Conservation (phyloP, 2,113 vertebrate genomes). For the Sarotherodon lohbergeri region DNA sequence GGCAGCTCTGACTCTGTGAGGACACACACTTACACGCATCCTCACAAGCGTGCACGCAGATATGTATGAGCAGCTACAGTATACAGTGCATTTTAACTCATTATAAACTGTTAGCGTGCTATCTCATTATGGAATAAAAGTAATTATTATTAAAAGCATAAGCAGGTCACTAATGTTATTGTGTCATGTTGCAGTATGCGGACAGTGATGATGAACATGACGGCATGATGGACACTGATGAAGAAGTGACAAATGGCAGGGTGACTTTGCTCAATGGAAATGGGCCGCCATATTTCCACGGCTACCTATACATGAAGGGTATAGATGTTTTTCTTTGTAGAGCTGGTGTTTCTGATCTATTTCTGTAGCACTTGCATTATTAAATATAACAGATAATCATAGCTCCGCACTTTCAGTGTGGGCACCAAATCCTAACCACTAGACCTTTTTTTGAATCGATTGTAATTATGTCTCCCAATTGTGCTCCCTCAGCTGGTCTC, state of each 20-base stretch:
- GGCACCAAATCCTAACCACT: constrained; percentile 45
- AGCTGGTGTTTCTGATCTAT: neutral
- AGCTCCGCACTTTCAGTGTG: neutral
- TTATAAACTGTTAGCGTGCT: neutral
- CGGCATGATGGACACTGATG: constrained; percentile 86
- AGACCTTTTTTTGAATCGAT: neutral
- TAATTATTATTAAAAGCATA: neutral
- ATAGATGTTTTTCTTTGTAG: neutral
- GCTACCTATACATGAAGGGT: constrained; percentile 95
- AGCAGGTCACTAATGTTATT: neutral
- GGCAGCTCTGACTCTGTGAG: constrained; percentile 89
- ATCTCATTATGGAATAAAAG: neutral
- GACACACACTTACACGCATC: constrained; percentile 58
- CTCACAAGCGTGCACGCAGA: constrained; percentile 50
- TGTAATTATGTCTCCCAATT: neutral
- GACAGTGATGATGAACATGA: constrained; percentile 91
- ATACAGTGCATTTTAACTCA: neutral
- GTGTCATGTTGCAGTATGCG: constrained; percentile 72
- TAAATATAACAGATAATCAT: neutral
- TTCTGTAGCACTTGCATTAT: neutral
- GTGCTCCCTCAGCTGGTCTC: constrained; percentile 72
- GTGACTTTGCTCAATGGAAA: constrained; percentile 82
- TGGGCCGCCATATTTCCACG: constrained; percentile 88
- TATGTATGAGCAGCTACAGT: constrained; percentile 41
- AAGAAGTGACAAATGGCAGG: constrained; percentile 81